Base-by-base conservation (phyloP, 2,888 invertebrate species). In the Agonopterix arenella region DNA sequence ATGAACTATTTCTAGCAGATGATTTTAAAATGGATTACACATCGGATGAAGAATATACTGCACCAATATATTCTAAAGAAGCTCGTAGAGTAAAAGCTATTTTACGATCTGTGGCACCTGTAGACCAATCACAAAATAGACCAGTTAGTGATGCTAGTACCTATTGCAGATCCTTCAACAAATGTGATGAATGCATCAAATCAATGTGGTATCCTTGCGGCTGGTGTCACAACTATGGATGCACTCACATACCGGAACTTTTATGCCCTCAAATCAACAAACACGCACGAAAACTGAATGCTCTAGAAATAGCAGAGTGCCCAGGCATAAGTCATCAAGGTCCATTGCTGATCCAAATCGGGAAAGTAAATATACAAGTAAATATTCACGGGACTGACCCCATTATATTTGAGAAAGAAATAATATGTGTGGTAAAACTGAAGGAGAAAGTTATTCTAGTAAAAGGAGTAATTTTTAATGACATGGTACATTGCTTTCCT, bases 151-250 rank as follows among this genome's bases (percentile, higher is more conserved):
- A 48, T 10, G 43, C 11, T 7, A 43, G 13, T 1, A 4, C 43
- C 2, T 48, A 69, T 18, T 77, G 76, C 45, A 53, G 49, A 9
- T 57, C 66, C 0, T 67, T 70, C 42, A 51, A 46, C 2, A 64
- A 62, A 1, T 77, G 76, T 47, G 48, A 46, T 3, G 70, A 73
- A 43, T 80, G 77, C 52, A 53, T 66, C 0, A 66, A 58, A 46
- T 68, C 62, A 38, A 43, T 53, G 2, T 58, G 59, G 55, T 60
- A 57, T 45, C 55, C 57, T 5, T 80, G 78, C 51, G 60, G 59
- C 1, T 80, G 77, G 77, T 77, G 78, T 46, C 77, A 79, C 48
- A 57, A 69, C 38, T 59, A 55, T 9, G 78, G 77, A 2, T 78
- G 78, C 46, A 69, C 68, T 0, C 55, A 63, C 36, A 62, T 50